Base-by-base conservation (phyloP, 2,888 invertebrate species). In the Eupeodes luniger region DNA sequence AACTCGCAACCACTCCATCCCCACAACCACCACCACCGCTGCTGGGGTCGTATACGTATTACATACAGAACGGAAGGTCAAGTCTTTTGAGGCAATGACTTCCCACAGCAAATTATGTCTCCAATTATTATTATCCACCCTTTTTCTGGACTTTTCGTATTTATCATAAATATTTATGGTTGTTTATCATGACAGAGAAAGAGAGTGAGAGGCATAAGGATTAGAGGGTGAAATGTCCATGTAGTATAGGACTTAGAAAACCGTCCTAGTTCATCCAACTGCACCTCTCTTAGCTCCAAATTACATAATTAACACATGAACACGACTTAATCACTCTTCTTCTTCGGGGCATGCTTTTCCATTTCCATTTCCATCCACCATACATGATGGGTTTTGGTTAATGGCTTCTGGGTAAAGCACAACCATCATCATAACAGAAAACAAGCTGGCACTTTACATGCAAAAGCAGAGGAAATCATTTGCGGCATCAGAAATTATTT, bases 281-380 rank as follows among this genome's bases (percentile, higher is more conserved):
- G 79, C 83, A 80, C 70, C 77, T 77, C 57, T 57, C 27, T 40
- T 40, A 40, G 51, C 76, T 51, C 16, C 61, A 49, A 76, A 83
- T 83, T 62, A 87, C 83, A 83, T 84, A 87, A 87, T 87, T 87
- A 87, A 87, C 87, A 87, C 83, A 87, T 80, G 79, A 82, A 59
- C 64, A 75, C 77, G 83, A 44, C 72, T 77, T 87, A 87, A 87
- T 87, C 76, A 83, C 53, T 75, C 69, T 55, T 36, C 81, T 62
- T 74, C 78, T 55, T 40, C 49, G 59, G 49, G 55, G 27, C 64
- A 64, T 53, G 74, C 67, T 66, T 64, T 66, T 76, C 34, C 49
- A 3, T 27, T 40, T 4, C 40, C 57, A 66, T 66, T 40, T 40
- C 40, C 40, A 40, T 40, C 40, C 5, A 9, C 40, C 40, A 40